Conservation (phyloP, 1,140 invertebrate species). For the Holotrichia oblita region DNA sequence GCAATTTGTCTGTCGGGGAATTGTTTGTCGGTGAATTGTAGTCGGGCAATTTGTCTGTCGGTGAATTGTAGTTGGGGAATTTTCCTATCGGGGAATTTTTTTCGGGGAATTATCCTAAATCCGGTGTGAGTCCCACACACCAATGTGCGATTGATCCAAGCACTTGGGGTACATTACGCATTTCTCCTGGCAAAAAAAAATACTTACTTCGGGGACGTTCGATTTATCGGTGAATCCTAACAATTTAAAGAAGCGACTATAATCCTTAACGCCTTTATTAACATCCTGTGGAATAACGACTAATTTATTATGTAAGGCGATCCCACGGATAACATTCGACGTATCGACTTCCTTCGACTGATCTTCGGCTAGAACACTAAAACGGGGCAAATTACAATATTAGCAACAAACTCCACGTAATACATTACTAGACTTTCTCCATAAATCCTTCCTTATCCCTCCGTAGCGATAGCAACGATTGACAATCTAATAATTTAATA, state of each 20-base stretch:
- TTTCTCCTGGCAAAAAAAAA: no score
- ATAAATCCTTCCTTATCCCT: constrained; percentile 6
- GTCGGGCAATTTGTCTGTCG: no score
- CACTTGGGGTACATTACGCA: no score
- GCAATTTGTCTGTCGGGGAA: no score
- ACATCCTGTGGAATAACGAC: constrained; percentile 30
- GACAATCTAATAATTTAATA: not conserved
- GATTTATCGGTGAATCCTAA: constrained; percentile 21
- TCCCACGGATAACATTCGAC: not conserved
- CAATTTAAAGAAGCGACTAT: constrained; percentile 36
- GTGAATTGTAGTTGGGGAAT: no score
- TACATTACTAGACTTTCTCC: constrained; percentile 13
- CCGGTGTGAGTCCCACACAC: no score
- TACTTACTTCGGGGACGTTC: constrained; percentile 4
- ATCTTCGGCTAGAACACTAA: constrained; percentile 19
- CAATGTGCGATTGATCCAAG: no score
- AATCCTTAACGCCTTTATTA: constrained; percentile 14
- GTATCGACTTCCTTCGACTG: not conserved
- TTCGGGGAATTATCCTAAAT: no score
- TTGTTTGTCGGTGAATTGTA: no score
- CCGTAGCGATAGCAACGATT: not conserved
- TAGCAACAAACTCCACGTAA: not conserved
- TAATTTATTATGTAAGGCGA: constrained; percentile 23
- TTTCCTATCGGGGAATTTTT: no score
- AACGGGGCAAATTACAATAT: not conserved